Base-by-base conservation (phyloP, 2,888 invertebrate genomes). In the Lapara coniferarum region DNA sequence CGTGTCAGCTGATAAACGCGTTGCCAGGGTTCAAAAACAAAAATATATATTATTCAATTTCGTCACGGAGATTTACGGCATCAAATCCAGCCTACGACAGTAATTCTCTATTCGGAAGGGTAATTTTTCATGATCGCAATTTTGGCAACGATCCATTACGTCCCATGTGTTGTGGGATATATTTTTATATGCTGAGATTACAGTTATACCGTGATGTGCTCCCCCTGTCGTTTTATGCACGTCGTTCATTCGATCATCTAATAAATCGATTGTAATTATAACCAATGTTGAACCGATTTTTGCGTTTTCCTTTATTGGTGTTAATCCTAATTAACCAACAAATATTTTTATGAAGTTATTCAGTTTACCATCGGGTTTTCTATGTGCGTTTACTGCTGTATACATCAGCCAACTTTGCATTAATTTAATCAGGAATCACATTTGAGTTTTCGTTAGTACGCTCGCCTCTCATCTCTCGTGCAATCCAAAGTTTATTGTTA, bases 91-190 rank as follows among this genome's bases (percentile, higher is more conserved):
- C 69, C 37, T 44, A 66, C 57, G 51, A 57, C 55, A 57, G 66
- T 66, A 19, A 69, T 66, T 69, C 53, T 57, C 51, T 49, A 51
- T 69, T 69, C 66, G 69, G 69, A 66, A 66, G 66, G 51, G 57
- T 66, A 72, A 72, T 74, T 74, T 79, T 77, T 79, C 77, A 76
- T 74, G 72, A 74, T 74, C 70, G 73, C 25, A 6, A 66, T 67
- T 77, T 75, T 80, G 79, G 79, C 79, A 80, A 30, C 69, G 68
- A 14, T 73, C 78, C 79, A 78, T 71, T 68, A 74, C 72, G 78
- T 79, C 78, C 79, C 78, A 66, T 75, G 37, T 19, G 19, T 52
- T 63, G 49, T 30, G 69, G 59, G 69, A 66, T 70, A 73, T 76
- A 77, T 74, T 73, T 77, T 76, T 76, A 72, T 72, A 78, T 73